Base-by-base conservation (phyloP, 1,140 invertebrate species). In the Drepana arcuata region DNA sequence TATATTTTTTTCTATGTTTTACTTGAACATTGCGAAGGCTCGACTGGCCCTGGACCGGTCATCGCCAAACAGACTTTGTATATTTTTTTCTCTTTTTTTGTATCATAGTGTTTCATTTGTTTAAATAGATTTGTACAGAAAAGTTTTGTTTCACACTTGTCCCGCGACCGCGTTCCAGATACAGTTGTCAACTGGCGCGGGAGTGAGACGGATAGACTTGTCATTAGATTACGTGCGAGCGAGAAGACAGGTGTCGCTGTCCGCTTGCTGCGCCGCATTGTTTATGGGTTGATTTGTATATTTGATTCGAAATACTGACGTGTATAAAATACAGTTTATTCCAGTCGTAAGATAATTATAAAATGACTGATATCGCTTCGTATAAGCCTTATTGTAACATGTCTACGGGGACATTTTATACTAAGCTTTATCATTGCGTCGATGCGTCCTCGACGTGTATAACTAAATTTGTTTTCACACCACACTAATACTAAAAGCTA, bases 71-170 rank as follows among this genome's bases (percentile, higher is more conserved):
- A 37, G 35, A 51, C 40, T 56, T 59, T 58, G 41, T 59, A 43
- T 54, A 62, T 50, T 49, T 57, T 53, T 49, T 39, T 55, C 41
- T 48, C 34, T 34, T 51, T 59, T 59, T 66, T 66, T 66, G 62
- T 66, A 62, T 50, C 39, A 65, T 62, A 66, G 52, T 48, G 48
- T 66, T 66, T 58, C 47, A 39, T 48, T 57, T 36, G 40, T 52
- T 46, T 53, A 41, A 51, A 53, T 54, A 42, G 51, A 60, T 59
- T 62, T 62, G 52, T 59, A 62, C 48, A 66, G 57, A 51, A 45
- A 50, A 30, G 47, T 59, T 66, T 66, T 56, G 46, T 65, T 61
- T 64, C 48, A 57, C 52, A 47, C 44, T 51, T 34, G 35, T 31
- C 48, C 43, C 39, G n/a, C n/a, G n/a, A n/a, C n/a, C n/a, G n/a